phyloP scores from a whole-genome alignment of 2,113 vertebrate species.

The Alexandromys fortis region DNA sequence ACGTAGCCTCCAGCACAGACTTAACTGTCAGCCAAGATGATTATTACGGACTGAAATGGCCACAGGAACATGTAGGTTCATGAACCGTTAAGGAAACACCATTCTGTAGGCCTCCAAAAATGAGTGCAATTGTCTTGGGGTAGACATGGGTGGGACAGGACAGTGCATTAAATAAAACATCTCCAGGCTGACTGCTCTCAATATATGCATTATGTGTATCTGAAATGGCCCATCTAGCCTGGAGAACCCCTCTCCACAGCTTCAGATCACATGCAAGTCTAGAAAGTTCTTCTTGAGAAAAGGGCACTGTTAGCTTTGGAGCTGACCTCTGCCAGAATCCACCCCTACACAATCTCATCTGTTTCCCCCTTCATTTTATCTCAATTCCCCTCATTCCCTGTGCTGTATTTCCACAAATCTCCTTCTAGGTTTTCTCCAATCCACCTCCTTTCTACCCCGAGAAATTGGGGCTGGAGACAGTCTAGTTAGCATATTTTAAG shows the following conservation, averaged over 20 bases:
- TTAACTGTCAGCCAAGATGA: background rate
- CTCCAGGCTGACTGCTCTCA: background rate
- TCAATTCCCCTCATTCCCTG: background rate
- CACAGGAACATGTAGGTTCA: background rate
- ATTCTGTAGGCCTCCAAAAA: background rate
- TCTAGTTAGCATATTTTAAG: background rate
- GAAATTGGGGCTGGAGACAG: background rate
- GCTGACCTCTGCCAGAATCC: background rate
- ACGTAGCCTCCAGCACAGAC: background rate
- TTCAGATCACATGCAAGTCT: background rate
- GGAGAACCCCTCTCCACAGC: background rate
- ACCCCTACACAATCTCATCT: background rate
- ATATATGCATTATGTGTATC: background rate
- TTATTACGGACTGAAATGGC: background rate
- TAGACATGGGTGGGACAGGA: background rate
- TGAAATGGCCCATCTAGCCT: background rate
- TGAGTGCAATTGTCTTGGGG: background rate
- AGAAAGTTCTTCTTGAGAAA: background rate
- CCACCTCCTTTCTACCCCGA: background rate
- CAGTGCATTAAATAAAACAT: background rate
- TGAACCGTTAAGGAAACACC: background rate
- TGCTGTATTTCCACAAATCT: background rate
- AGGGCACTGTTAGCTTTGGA: background rate
- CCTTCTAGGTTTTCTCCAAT: too few relatives aligned
- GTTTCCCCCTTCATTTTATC: background rate